Evolutionary conservation across 2,888 invertebrate genomes (phyloP), one percentile per base, ranked within the genome.

Genomic region (Zelleria hepariella): DNA sequence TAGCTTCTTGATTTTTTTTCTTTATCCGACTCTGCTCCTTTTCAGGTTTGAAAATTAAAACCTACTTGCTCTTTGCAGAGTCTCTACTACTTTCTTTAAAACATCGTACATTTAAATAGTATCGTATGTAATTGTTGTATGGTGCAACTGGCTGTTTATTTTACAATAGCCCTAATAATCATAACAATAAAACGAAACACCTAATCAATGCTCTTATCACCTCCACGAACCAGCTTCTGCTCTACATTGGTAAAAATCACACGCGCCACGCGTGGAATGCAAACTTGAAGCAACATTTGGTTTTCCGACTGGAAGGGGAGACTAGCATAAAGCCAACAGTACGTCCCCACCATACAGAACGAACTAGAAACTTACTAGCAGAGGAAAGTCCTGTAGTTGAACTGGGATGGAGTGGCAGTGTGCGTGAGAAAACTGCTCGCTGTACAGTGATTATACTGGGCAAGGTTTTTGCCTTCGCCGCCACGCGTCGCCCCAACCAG

Each of bases 401-500:
- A n/a, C n/a, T n/a, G n/a, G 15, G 32, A 42, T 15, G 15, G 15
- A 15, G 5, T 5, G 15, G 32, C 2, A 10, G 32, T 42, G 32
- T 42, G 32, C 32, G 32, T 42, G 15, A 42, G n/a, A n/a, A n/a
- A n/a, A 15, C 32, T 15, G 32, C 15, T 42, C 10, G 32, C 32
- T 42, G 8, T 32, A 32, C 32, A 7, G 32, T 15, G 32, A 4
- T 4, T 42, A 42, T 15, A 26, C 24, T 18, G 27, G 20, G 51
- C 21, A 20, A n/a, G 4, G 6, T 10, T 5, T 42, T 10, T 24
- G 25, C 10, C 24, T 27, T 7, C 32, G 32, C 20, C 27, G 27
- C 21, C 55, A 32, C 55, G 55, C 55, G 27, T 1, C 24, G 24
- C 48, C 4, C 24, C 20, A 7, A 25, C 48, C 63, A 64, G 64